Evolutionary conservation across 1,140 invertebrate species (phyloP), one percentile per base, ranked within the genome.

Genomic region (Drosophila dunni): DNA sequence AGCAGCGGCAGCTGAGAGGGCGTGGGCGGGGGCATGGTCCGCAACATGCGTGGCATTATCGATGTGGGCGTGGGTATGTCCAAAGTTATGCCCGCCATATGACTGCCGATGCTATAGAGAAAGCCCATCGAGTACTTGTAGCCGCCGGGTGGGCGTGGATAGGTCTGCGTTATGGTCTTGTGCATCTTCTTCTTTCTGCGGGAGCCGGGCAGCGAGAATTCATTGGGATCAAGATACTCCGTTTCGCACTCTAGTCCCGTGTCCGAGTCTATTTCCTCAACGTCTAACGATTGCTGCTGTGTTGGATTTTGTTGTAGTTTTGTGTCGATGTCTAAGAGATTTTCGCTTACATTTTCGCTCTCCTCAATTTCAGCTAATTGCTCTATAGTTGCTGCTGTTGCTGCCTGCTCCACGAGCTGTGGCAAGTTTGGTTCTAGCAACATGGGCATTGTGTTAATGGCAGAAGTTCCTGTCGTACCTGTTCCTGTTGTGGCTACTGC

Each of bases 51-150:
- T 0, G 84, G 84, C 7, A 81, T 84, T 56, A 89, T 89, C 5
- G 84, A 89, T 3, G 62, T 45, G 1, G 84, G 85, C 33, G 84
- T 84, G 0, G 84, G 78, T 48, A 88, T 79, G 17, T 84, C 72
- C 0, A 89, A 46, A 0, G 71, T 78, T 0, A 75, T 50, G 20
- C 84, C 84, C 6, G 81, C 75, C 84, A 89, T 69, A 7, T 65
- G 63, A 7, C 46, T 75, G 7, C 84, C 84, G 36, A 89, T 89
- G 38, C 45, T 74, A 40, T 89, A 89, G 11, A 89, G 84, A 15
- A 81, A 89, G 9, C 83, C 80, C 68, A 89, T 81, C 5, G 84
- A 78, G 64, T 89, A 89, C 46, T 78, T 89, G 68, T 89, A 89
- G 58, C 84, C 84, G 15, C 84, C 84, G 11, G 80, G 74, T 2